Conservation (phyloP, 2,888 invertebrate genomes). For the Lasioglossum vierecki region DNA sequence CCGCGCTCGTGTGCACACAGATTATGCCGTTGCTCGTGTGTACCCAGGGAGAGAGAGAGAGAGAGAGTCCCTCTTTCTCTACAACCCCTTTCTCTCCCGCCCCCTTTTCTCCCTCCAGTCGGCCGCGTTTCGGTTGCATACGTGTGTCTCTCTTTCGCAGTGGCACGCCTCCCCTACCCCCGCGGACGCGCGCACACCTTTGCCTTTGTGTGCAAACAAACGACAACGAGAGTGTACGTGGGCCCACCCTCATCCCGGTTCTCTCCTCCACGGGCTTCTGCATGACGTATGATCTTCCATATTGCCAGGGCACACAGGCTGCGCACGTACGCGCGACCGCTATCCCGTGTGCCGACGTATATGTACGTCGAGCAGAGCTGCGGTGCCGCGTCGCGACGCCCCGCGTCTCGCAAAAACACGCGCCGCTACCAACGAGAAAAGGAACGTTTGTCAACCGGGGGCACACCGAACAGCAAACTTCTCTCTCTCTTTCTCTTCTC, state of each 20-base stretch:
- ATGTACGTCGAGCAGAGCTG: not conserved
- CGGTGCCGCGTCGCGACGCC: not conserved
- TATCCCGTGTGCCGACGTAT: slow-evolving; percentile 24
- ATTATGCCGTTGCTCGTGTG: slow-evolving; percentile 30
- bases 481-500: slow-evolving; percentile 6
- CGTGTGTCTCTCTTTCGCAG: not conserved
- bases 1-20: slow-evolving; percentile 39
- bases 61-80: not conserved
- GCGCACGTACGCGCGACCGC: slow-evolving; percentile 57
- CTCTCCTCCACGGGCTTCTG: slow-evolving; percentile 56
- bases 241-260: slow-evolving; percentile 30
- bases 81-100: slow-evolving; percentile 5
- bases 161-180: not conserved
- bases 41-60: not conserved
- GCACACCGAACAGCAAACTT: not conserved
- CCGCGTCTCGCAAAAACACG: not conserved
- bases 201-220: slow-evolving; percentile 66
- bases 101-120: not conserved
- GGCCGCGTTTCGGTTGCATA: not conserved
- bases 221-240: slow-evolving; percentile 58
- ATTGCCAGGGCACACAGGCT: slow-evolving; percentile 77
- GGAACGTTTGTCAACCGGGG: slow-evolving; percentile 76
- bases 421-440: slow-evolving; percentile 20
- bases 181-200: slow-evolving; percentile 8
- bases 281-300: slow-evolving; percentile 84